Conservation (phyloP, 2,797 vertebrate species). For the Thamnophis elegans region DNA sequence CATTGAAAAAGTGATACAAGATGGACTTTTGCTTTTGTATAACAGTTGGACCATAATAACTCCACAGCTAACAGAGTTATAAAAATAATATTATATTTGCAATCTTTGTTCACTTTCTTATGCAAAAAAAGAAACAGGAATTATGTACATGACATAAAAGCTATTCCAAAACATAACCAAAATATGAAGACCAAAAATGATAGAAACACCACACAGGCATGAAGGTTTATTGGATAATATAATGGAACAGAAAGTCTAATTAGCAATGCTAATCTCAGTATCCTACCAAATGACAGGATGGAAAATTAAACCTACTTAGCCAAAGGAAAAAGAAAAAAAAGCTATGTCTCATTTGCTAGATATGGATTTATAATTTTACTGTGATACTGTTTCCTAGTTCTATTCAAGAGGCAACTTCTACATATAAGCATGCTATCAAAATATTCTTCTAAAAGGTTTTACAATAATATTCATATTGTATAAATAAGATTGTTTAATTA, state of each 20-base stretch:
- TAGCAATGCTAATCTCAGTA: constrained; percentile 55
- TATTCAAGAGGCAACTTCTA: background rate
- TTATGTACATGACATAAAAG: background rate
- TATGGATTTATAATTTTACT: constrained; percentile 38
- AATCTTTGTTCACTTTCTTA: background rate
- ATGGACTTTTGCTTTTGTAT: background rate
- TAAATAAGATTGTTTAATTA: constrained; percentile 7
- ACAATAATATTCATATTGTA: background rate
- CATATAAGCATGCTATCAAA: background rate
- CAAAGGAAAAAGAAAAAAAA: constrained; percentile 41
- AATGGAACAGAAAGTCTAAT: constrained; percentile 65
- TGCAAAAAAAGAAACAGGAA: background rate
- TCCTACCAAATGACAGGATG: constrained; percentile 55
- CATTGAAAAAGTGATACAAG: background rate
- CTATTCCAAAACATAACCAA: constrained; percentile 14
- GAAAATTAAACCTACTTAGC: constrained; percentile 61
- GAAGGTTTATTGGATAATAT: constrained; percentile 52
- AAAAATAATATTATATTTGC: background rate
- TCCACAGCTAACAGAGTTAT: background rate
- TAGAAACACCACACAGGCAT: constrained; percentile 12
- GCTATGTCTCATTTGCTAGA: constrained; percentile 54
- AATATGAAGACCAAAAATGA: background rate
- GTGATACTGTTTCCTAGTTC: constrained; percentile 22
- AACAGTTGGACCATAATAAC: background rate
- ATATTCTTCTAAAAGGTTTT: background rate